Percentiles rank a stretch among this genome's conserved stretches.
Conservation (phyloP, 2,888 invertebrate species). For the Agrochola circellaris region DNA sequence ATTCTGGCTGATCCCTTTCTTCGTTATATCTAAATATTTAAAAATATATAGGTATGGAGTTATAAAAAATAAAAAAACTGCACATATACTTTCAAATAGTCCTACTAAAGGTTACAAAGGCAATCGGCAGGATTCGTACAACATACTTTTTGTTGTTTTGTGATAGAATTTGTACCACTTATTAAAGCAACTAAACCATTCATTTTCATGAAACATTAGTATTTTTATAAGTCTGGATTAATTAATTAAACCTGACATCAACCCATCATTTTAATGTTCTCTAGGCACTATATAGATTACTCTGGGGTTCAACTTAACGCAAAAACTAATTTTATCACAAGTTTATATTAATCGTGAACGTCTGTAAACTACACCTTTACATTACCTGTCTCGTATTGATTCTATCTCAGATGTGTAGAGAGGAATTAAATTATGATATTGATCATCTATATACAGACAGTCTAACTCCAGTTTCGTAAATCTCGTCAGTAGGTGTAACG, state of each 20-base stretch:
- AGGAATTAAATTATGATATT: conserved; percentile 93
- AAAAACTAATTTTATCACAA: background rate
- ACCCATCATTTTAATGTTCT: background rate
- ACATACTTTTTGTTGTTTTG: too few species aligned
- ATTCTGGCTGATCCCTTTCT: conserved; percentile 93
- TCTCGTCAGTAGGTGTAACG: conserved; percentile 88
- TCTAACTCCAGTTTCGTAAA: conserved; percentile 94
- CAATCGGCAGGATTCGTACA: too few species aligned
- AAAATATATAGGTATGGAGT: background rate
- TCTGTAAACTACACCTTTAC: background rate
- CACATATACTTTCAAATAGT: background rate
- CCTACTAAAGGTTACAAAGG: too few species aligned
- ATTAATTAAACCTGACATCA: too few species aligned
- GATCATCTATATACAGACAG: conserved; percentile 93
- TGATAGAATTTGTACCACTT: too few species aligned
- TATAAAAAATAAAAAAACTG: background rate
- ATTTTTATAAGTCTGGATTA: too few species aligned
- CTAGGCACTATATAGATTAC: background rate
- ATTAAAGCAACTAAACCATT: too few species aligned
- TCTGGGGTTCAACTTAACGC: background rate
- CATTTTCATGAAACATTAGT: too few species aligned
- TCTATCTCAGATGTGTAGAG: conserved; percentile 93
- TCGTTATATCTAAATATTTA: conserved; percentile 92
- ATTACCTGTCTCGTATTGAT: conserved; percentile 92
- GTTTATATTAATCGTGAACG: background rate